Percentiles rank a stretch among this genome's conserved stretches.
phyloP scores from a whole-genome alignment of 2,113 vertebrate genomes.

The Macrotis lagotis region DNA sequence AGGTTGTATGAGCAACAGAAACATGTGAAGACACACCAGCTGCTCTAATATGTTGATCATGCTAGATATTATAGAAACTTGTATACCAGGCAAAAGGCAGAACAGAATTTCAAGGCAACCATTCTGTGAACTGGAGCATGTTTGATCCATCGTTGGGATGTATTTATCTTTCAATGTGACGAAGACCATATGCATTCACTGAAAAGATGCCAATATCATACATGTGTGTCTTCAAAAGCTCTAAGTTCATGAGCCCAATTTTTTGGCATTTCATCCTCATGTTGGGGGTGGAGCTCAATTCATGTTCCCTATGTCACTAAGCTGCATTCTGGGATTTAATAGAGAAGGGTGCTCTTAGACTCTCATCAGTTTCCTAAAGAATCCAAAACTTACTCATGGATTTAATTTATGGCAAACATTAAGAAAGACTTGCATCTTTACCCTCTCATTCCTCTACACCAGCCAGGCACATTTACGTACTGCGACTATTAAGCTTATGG shows the following conservation, averaged over 20 bases:
- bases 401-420: neutral
- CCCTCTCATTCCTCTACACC: neutral
- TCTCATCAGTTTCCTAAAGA: neutral
- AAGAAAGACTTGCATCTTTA: neutral
- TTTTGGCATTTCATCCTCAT: conserved; percentile 28
- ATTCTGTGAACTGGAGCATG: conserved; percentile 24
- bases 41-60: conserved; percentile 51
- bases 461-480: neutral
- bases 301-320: neutral
- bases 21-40: conserved; percentile 56
- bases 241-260: conserved; percentile 10
- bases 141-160: conserved; percentile 36
- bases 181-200: conserved; percentile 43
- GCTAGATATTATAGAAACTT: conserved; percentile 47
- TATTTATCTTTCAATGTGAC: conserved; percentile 61
- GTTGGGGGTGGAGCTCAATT: neutral
- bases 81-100: conserved; percentile 43
- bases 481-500: neutral
- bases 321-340: neutral
- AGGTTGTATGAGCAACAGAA: conserved; percentile 60
- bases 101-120: conserved; percentile 19
- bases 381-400: neutral
- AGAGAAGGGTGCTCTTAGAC: neutral
- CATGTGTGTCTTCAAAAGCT: conserved; percentile 35
- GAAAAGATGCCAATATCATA: conserved; percentile 57